phyloP scores from a whole-genome alignment of 2,888 invertebrate genomes.

The Notodonta dromedarius region DNA sequence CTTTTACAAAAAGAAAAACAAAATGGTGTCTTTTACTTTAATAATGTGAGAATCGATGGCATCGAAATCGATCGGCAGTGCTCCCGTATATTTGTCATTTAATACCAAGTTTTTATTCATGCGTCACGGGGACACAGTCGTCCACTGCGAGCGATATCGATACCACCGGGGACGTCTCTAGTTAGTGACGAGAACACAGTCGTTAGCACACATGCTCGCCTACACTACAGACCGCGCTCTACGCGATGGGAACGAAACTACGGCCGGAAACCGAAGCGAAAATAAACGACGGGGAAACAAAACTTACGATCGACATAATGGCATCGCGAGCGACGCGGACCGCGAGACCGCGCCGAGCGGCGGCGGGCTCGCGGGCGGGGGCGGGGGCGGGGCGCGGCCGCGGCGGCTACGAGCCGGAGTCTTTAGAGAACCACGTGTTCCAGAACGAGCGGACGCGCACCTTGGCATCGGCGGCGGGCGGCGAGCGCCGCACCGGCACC shows the following conservation, averaged over 20 bases:
- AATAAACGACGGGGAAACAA: constrained; percentile 46
- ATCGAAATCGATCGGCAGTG: constrained; percentile 45
- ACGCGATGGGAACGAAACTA: constrained; percentile 41
- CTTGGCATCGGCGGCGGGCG: constrained; percentile 83
- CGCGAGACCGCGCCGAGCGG: constrained; percentile 24
- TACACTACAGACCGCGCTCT: constrained; percentile 50
- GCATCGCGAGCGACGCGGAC: constrained; percentile 55
- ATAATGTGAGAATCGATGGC: constrained; percentile 45
- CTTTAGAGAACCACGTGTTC: constrained; percentile 85
- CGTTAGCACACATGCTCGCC: constrained; percentile 51
- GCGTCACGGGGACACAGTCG: not conserved
- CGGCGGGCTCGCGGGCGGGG: constrained; percentile 31
- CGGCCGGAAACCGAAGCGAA: constrained; percentile 41
- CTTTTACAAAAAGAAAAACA: constrained; percentile 61
- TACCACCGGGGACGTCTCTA: constrained; percentile 42
- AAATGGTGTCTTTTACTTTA: constrained; percentile 50
- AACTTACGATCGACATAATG: constrained; percentile 83
- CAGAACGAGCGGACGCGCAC: constrained; percentile 89
- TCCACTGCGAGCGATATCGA: constrained; percentile 28
- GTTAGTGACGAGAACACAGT: constrained; percentile 49
- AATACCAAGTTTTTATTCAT: not conserved
- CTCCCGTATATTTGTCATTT: not conserved
- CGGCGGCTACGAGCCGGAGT: constrained; percentile 51
- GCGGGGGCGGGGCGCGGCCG: constrained; percentile 36
- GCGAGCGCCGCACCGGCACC: constrained; percentile 67